Evolutionary conservation across 2,888 invertebrate genomes (phyloP), one percentile per base, ranked within the genome.

Genomic region (Eupithecia abbreviata): DNA sequence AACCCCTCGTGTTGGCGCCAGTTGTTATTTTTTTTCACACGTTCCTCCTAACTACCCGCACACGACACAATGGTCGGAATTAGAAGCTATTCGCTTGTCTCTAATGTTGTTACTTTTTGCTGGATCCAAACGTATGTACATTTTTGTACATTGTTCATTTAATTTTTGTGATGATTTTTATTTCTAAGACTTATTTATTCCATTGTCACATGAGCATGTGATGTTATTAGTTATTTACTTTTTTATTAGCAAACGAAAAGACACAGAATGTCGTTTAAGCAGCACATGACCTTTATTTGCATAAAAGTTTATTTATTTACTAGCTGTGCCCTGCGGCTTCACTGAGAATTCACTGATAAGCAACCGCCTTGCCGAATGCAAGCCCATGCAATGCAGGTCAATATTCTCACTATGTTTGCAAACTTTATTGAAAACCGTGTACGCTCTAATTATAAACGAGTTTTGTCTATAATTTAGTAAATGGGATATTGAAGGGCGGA

Each of bases 1-100:
- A 3, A 42, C 13, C 62, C 58, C 66, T 66, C 75, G 55, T 66
- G 73, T 66, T 67, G 43, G 66, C 62, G 73, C n/a, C 73, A 76
- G 73, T 73, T 76, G 67, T 67, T 30, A 76, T 76, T 76, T 71
- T 73, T 73, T 74, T 76, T 67, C 70, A 71, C 72, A 67, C 66
- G 51, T 70, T 67, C 13, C 9, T 69, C 66, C 30, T 18, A 58
- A 43, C 68, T 62, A 49, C 49, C 30, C 43, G 3, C 42, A 47
- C 43, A 58, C 45, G 45, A 68, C 45, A 45, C 3, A 3, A n/a
- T 43, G 67, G 41, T 13, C 41, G 18, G 70, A 69, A 71, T 74
- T 51, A 70, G 71, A 66, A 51, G 18, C 49, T 18, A 62, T 72
- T 69, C 62, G 49, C 47, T 69, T 41, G 43, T 45, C 58, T 41